Percentiles rank a stretch among this genome's conserved stretches.
Evolutionary conservation across 2,113 vertebrate genomes (phyloP).

Genomic region (Canis aureus): DNA sequence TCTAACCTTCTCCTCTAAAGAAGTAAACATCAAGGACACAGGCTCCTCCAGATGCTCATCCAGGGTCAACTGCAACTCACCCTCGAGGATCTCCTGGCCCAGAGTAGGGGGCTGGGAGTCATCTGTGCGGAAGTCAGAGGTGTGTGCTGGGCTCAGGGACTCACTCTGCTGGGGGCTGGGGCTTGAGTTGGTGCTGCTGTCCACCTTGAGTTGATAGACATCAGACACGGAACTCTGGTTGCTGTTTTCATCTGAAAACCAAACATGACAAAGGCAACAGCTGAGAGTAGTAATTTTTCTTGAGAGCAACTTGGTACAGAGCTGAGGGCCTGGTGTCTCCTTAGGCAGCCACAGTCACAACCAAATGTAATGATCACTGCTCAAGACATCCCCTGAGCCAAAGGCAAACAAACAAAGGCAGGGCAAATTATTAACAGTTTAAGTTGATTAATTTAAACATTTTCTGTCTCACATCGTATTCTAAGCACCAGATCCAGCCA

Average conservation of each 20-base stretch:
- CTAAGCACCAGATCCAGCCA: not conserved
- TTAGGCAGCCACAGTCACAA: not conserved
- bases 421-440: not conserved
- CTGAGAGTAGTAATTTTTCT: constrained; percentile 52
- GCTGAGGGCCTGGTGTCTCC: not conserved
- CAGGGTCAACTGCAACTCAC: constrained; percentile 82
- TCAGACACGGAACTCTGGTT: constrained; percentile 98
- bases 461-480: not conserved
- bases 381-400: not conserved
- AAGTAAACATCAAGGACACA: not conserved
- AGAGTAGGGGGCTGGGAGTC: constrained; percentile 97
- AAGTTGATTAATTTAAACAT: not conserved
- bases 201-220: constrained; percentile 95
- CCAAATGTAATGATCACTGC: not conserved
- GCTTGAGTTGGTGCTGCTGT: constrained; percentile 95
- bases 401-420: not conserved
- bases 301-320: not conserved
- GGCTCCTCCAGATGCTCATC: not conserved
- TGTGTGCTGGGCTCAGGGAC: constrained; percentile 93
- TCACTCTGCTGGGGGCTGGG: constrained; percentile 96
- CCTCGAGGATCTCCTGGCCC: constrained; percentile 96
- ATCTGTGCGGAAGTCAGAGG: constrained; percentile 92
- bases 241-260: constrained; percentile 96
- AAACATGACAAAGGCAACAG: constrained; percentile 55
- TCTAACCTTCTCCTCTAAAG: not conserved